These are phyloP conservation scores for Sebastes reedi DNA, from an alignment of 2,797 vertebrate species.

Conservation along the genomic window DNA sequence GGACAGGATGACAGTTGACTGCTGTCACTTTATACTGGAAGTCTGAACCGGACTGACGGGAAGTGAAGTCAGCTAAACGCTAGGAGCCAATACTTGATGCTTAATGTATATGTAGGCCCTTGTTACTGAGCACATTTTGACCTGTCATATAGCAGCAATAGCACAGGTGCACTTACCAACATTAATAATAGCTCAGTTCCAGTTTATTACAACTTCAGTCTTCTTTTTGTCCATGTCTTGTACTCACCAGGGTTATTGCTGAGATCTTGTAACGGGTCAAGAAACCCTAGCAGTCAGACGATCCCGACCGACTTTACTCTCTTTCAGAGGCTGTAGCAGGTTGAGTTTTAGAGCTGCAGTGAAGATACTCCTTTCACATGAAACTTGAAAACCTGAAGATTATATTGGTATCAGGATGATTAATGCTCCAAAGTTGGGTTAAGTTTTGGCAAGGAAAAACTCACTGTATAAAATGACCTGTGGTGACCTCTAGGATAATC, in stretches of 20 bases:
- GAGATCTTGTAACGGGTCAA: neutral
- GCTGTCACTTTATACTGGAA: slow-evolving; percentile 4
- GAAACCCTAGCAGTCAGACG: neutral
- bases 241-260: neutral
- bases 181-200: neutral
- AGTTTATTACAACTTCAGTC: neutral
- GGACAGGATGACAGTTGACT: slow-evolving; percentile 17
- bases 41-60: neutral
- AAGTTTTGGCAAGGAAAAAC: no score
- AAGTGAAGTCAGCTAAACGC: neutral
- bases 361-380: no score
- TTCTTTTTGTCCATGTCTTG: neutral
- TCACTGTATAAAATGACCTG: no score
- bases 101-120: neutral
- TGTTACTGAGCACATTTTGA: neutral
- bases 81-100: neutral
- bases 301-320: no score
- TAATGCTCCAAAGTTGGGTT: no score
- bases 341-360: no score
- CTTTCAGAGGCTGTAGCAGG: no score
- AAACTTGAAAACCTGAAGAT: accelerated
- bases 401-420: accelerated
- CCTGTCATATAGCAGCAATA: neutral
- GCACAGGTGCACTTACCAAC: neutral
- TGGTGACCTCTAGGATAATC: no score